A percentile compares a stretch with the other conserved stretches of the same genome.
Conservation (phyloP, 2,113 vertebrate genomes). For the Notarius lentiginosus region DNA sequence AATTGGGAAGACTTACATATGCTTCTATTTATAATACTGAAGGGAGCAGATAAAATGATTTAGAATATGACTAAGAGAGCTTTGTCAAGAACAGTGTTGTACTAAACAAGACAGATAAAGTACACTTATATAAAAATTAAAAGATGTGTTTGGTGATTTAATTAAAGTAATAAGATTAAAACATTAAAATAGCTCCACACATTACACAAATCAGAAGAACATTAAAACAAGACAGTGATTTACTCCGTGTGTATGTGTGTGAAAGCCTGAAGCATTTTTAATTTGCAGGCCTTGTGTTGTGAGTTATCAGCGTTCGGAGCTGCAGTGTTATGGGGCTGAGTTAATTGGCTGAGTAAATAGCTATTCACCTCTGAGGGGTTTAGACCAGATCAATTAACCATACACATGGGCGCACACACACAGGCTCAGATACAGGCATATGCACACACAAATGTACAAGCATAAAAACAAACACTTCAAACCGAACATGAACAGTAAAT, state of each 20-base stretch:
- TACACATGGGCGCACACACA: conserved; percentile 10
- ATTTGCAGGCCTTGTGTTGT: conserved; percentile 70
- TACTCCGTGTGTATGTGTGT: conserved; percentile 36
- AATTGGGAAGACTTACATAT: background rate
- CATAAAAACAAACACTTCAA: conserved; percentile 19
- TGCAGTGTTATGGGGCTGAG: conserved; percentile 63
- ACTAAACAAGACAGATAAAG: background rate
- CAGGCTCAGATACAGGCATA: conserved; percentile 8
- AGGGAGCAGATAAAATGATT: background rate
- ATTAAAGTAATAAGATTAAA: conserved; percentile 19
- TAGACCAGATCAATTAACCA: conserved; percentile 68
- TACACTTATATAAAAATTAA: background rate
- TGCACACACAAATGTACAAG: background rate
- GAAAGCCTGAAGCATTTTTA: conserved; percentile 70
- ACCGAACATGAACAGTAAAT: background rate
- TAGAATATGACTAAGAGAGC: conserved; percentile 3
- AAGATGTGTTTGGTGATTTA: background rate
- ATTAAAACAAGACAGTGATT: conserved; percentile 25
- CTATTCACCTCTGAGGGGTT: conserved; percentile 68
- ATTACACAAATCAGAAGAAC: conserved; percentile 14
- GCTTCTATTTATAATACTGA: background rate
- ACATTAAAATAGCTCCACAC: conserved; percentile 1
- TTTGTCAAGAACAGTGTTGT: background rate
- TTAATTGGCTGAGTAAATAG: conserved; percentile 74
- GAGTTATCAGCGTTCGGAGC: conserved; percentile 65